Base-by-base conservation (phyloP, 23 tunicate genomes). In the Trididemnum miniatum region DNA sequence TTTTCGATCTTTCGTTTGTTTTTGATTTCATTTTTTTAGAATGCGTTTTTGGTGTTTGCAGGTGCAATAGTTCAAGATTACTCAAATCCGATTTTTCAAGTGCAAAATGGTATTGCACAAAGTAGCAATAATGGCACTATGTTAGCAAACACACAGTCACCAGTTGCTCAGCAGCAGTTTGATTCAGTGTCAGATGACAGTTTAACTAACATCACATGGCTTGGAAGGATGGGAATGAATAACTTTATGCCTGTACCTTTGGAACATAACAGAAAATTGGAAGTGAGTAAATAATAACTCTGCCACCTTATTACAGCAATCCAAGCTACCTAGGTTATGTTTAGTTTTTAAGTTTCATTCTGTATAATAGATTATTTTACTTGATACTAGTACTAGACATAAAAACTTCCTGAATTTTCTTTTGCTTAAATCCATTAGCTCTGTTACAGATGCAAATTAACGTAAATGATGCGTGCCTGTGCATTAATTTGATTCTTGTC, bases 171-270 rank as follows among this genome's bases (percentile, higher is more conserved):
- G 18, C 20, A 23, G 2, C 33, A 65, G 7, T 65, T 65, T 77
- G 66, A 51, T 79, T 22, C 84, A 1, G 72, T 82, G 28, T 5
- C 79, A 31, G 90, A 85, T 54, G 97, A 91, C 66, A 86, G 97
- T 74, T 52, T 86, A n/a, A 91, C 87, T 35, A 86, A 86, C 62
- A 91, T 91, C 9, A 85, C 97, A 32, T 91, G 97, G 97, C 84
- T 91, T 20, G 97, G 97, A 2, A 89, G 66, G 57, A 91, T 91
- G 97, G 97, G 89, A 0, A 89, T 82, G 29, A 91, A 85, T 34
- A 91, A 91, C 77, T 81, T 91, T 29, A 75, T 91, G 86, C 90
- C 97, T 7, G 83, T 86, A 1, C 87, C 86, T 20, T 40, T 89
- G 31, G 88, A 89, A 66, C 71, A 74, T 31, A 85, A 89, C 36